Base-by-base conservation (phyloP, 1,140 invertebrate genomes). In the Adoxophyes honmai region DNA sequence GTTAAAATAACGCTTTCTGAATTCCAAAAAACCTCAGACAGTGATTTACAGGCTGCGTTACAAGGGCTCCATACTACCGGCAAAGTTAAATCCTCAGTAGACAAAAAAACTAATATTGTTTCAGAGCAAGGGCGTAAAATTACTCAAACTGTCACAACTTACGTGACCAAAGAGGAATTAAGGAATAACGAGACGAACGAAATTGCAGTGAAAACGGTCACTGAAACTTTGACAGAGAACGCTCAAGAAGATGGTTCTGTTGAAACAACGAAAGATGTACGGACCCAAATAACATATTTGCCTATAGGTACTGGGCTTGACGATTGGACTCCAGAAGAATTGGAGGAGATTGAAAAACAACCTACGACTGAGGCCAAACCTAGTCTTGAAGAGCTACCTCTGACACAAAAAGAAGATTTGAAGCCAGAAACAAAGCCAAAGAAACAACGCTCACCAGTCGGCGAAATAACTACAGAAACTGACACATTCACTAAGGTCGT, bases 1-100 rank as follows among this genome's bases (percentile, higher is more conserved):
- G 85, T 90, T 8, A 90, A 90, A 75, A 89, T 90, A 36, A 90
- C 89, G 6, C 81, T 90, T 57, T 89, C 89, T 1, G 89, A 90
- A 70, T 87, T 76, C 59, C 89, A 90, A 66, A 88, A 85, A 62
- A 88, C 85, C 28, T 88, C 86, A 15, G 78, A 86, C 53, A 85
- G 73, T 78, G 77, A 88, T 60, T 68, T 90, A 55, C 79, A 88
- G 65, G 81, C 84, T 18, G 81, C 87, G 14, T 62, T 90, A 44
- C 66, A 75, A 66, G 78, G 80, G 34, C 66, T 89, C 13, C 68
- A 62, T 28, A 48, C 80, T 0, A 89, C 89, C 6, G 89, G 89
- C 18, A 88, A 88, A 76, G 59, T 79, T 13, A 89, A 88, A 71
- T 77, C 74, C 15, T 79, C 81, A 13, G 79, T 81, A 48, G 85